Evolutionary conservation across 2,113 vertebrate species (phyloP).

Genomic region (Cyanoderma ruficeps): DNA sequence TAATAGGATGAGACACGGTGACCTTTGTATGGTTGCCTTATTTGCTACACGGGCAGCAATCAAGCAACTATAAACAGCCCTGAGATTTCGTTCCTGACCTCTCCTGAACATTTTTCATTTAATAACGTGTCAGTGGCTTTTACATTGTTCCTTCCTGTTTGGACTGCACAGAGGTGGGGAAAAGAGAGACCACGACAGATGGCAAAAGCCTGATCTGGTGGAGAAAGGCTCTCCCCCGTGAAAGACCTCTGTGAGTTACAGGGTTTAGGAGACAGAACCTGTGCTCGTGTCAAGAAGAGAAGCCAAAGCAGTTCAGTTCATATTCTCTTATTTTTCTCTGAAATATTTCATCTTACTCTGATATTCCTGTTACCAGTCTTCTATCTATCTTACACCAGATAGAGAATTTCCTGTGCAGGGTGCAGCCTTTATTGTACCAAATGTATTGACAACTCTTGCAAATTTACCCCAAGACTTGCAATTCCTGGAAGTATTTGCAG

Average conservation of each 20-base stretch:
- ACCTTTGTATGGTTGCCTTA: slow-evolving; percentile 64
- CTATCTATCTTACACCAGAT: not conserved
- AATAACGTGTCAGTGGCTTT: slow-evolving; percentile 55
- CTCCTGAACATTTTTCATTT: slow-evolving; percentile 57
- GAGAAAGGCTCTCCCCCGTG: not conserved
- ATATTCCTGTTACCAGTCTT: not conserved
- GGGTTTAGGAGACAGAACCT: not conserved
- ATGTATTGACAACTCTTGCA: not conserved
- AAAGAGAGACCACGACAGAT: not conserved
- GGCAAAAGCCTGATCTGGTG: not conserved
- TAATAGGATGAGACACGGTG: slow-evolving; percentile 64
- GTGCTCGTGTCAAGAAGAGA: not conserved
- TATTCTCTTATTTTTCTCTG: not conserved
- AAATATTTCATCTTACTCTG: not conserved
- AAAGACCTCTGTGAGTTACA: not conserved
- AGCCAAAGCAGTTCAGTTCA: not conserved
- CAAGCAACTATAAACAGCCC: slow-evolving; percentile 61
- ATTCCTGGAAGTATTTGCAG: not conserved
- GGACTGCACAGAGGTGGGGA: not conserved
- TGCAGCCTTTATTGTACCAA: not conserved
- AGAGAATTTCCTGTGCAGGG: not conserved
- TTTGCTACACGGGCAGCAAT: slow-evolving; percentile 58
- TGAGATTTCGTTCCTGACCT: slow-evolving; percentile 54
- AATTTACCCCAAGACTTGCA: not conserved
- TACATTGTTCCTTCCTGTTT: slow-evolving; percentile 21